phyloP scores from a whole-genome alignment of 2,113 vertebrate species.

The Clarias magur region DNA sequence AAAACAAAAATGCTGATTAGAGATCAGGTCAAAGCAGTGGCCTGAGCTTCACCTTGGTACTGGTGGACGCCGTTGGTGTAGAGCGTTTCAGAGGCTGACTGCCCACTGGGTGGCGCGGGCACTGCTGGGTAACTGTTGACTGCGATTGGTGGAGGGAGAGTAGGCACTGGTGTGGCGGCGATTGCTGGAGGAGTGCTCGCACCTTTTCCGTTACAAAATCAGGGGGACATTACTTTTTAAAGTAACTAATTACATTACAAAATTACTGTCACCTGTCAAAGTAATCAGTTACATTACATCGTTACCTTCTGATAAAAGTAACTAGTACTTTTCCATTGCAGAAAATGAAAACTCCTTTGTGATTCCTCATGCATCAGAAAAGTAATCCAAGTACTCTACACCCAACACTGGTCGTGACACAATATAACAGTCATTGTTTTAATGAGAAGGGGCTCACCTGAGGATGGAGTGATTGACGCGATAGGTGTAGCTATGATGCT shows the following conservation, averaged over 20 bases:
- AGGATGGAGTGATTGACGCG: constrained; percentile 86
- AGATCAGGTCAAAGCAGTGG: background rate
- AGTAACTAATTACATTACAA: no score
- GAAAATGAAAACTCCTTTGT: no score
- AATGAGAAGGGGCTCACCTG: constrained; percentile 75
- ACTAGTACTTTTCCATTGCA: no score
- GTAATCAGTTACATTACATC: no score
- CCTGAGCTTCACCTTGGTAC: constrained; percentile 77
- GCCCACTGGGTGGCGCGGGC: constrained; percentile 78
- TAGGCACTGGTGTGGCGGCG: constrained; percentile 81
- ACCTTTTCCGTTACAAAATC: constrained; percentile 64
- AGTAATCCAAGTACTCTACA: no score
- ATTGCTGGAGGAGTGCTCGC: constrained; percentile 87
- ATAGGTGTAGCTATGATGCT: constrained; percentile 90
- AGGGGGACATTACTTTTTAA: background rate
- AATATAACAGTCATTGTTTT: background rate
- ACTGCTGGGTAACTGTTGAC: constrained; percentile 83
- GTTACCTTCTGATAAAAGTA: no score
- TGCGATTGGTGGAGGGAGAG: constrained; percentile 81
- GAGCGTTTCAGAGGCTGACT: constrained; percentile 80
- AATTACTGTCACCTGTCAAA: no score
- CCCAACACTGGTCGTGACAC: no score
- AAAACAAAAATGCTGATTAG: constrained; percentile 6
- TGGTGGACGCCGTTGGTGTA: constrained; percentile 87
- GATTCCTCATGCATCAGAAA: no score